A percentile compares a stretch with the other conserved stretches of the same genome.
Evolutionary conservation across 2,888 invertebrate species (phyloP).

Genomic region (Liodrosophila aerea): DNA sequence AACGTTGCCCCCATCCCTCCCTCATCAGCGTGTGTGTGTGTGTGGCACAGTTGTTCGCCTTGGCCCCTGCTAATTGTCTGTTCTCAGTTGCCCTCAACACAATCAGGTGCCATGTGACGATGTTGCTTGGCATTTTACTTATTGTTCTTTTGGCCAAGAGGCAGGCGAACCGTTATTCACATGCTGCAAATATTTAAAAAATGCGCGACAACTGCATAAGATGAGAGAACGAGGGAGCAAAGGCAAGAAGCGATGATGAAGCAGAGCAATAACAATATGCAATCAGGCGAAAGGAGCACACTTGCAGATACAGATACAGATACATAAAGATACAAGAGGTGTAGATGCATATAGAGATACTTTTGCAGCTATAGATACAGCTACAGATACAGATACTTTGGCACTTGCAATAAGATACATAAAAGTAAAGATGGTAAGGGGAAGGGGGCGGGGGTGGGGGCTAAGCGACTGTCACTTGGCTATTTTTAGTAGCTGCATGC

Average conservation of each 20-base stretch:
- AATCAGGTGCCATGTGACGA: conserved; percentile 34
- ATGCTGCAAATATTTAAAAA: conserved; percentile 62
- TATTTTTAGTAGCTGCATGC: conserved; percentile 75
- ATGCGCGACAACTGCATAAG: conserved; percentile 47
- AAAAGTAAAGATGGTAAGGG: background rate
- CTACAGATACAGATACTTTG: too few relatives aligned
- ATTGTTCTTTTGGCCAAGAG: conserved; percentile 25
- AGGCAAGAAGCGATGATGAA: conserved; percentile 2
- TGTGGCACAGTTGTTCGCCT: too few relatives aligned
- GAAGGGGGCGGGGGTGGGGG: background rate
- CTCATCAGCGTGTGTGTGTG: too few relatives aligned
- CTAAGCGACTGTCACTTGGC: conserved; percentile 30
- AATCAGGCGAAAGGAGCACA: conserved; percentile 28
- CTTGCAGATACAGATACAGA: conserved; percentile 19
- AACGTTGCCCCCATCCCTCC: too few relatives aligned
- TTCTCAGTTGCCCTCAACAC: conserved; percentile 9
- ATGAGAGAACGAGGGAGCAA: conserved; percentile 12
- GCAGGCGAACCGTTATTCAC: conserved; percentile 30
- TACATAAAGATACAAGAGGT: background rate
- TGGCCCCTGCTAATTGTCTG: too few relatives aligned
- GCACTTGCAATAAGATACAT: background rate
- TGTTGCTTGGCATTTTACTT: background rate
- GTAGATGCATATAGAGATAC: too few relatives aligned
- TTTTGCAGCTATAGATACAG: too few relatives aligned
- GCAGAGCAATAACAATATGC: background rate